A percentile compares a stretch with the other conserved stretches of the same genome.
These are phyloP conservation scores for Anthophora plumipes DNA, from an alignment of 2,888 invertebrate genomes.

Conservation along the genomic window DNA sequence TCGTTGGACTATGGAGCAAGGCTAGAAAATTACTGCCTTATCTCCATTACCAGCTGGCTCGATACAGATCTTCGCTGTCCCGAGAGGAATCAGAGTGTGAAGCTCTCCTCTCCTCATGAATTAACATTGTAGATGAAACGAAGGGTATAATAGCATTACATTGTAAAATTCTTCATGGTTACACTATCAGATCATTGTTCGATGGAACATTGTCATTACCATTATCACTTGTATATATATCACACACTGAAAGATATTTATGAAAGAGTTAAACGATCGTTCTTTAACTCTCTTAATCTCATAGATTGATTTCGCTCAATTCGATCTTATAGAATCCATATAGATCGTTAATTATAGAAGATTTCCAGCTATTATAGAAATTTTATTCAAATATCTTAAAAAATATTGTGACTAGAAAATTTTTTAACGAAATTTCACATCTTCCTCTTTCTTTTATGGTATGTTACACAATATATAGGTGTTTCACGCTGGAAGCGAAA, in stretches of 20 bases:
- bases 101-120: conserved; percentile 18
- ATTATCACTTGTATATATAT: too few relatives aligned
- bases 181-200: neutral
- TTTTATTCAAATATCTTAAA: too few relatives aligned
- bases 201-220: neutral
- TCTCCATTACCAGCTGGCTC: neutral
- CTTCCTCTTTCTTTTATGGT: too few relatives aligned
- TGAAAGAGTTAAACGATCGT: neutral
- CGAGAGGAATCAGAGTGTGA: conserved; percentile 44
- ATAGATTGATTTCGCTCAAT: neutral
- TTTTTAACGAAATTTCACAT: too few relatives aligned
- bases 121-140: conserved; percentile 23
- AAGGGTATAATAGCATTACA: neutral
- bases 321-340: too few relatives aligned
- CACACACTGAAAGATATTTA: too few relatives aligned
- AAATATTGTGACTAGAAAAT: too few relatives aligned
- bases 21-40: conserved; percentile 11
- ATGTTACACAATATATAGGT: too few relatives aligned
- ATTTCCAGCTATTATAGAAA: neutral
- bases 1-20: neutral
- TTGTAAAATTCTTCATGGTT: neutral
- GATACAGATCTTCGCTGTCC: conserved; percentile 25
- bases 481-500: too few relatives aligned
- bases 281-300: neutral
- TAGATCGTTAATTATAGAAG: too few relatives aligned